phyloP scores from a whole-genome alignment of 2,113 vertebrate genomes.

The Podilymbus podiceps region DNA sequence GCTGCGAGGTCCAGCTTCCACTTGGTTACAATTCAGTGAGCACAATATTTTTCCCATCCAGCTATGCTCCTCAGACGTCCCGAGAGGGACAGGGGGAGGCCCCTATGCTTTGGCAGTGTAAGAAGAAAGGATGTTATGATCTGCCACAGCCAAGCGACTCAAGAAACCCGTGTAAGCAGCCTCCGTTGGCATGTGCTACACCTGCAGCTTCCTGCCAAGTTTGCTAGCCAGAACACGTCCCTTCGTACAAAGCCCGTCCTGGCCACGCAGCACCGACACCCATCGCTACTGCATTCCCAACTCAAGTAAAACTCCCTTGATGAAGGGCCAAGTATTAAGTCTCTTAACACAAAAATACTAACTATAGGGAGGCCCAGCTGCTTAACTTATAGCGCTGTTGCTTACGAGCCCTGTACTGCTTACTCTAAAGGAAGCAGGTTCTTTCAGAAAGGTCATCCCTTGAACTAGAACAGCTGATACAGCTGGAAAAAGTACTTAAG shows the following conservation, averaged over 20 bases:
- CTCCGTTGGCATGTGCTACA: background rate
- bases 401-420: rapidly evolving
- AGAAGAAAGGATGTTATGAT: background rate
- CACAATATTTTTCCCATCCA: background rate
- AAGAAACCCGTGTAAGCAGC: background rate
- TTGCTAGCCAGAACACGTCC: background rate
- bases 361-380: rapidly evolving
- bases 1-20: background rate
- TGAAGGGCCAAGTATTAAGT: background rate
- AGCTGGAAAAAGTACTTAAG: slow-evolving; percentile 15
- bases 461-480: background rate
- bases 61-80: background rate
- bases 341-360: background rate
- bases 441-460: background rate
- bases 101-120: background rate
- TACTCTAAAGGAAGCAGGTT: rapidly evolving
- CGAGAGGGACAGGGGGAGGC: rapidly evolving
- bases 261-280: rapidly evolving
- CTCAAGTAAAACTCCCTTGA: background rate
- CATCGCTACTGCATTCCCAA: background rate
- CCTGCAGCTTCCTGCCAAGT: background rate
- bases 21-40: background rate
- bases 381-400: background rate
- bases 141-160: background rate
- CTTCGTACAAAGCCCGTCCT: background rate